Conservation (phyloP, 2,797 vertebrate species). For the Pipistrellus kuhlii region DNA sequence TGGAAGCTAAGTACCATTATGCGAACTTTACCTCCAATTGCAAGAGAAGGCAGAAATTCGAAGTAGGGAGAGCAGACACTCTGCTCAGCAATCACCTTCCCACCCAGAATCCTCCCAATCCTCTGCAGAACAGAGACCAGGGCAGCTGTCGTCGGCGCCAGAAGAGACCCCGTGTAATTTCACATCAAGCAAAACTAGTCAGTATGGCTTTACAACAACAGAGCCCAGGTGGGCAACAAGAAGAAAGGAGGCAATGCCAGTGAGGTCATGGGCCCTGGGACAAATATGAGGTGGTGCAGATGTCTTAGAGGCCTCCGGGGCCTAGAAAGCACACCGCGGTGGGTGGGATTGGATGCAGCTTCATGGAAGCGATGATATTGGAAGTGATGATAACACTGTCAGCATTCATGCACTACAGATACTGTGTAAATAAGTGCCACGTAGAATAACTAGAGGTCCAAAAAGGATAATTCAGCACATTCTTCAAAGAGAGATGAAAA, state of each 20-base stretch:
- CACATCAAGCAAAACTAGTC: neutral
- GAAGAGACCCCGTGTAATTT: neutral
- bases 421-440: neutral
- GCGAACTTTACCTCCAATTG: neutral
- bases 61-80: neutral
- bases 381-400: neutral
- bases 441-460: neutral
- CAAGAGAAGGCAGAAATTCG: neutral
- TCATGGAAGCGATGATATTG: neutral
- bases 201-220: neutral
- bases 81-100: neutral
- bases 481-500: constrained; percentile 17
- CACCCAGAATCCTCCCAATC: neutral
- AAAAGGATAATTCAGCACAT: constrained; percentile 2
- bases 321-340: neutral
- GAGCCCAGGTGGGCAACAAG: neutral
- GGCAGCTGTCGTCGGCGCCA: neutral
- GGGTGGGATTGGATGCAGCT: neutral
- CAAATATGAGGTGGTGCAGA: neutral
- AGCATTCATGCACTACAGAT: neutral
- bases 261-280: neutral
- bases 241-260: neutral
- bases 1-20: neutral
- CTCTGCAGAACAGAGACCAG: neutral
- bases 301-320: neutral